phyloP scores from a whole-genome alignment of 2,888 invertebrate species.

The Torymus tubicola region DNA sequence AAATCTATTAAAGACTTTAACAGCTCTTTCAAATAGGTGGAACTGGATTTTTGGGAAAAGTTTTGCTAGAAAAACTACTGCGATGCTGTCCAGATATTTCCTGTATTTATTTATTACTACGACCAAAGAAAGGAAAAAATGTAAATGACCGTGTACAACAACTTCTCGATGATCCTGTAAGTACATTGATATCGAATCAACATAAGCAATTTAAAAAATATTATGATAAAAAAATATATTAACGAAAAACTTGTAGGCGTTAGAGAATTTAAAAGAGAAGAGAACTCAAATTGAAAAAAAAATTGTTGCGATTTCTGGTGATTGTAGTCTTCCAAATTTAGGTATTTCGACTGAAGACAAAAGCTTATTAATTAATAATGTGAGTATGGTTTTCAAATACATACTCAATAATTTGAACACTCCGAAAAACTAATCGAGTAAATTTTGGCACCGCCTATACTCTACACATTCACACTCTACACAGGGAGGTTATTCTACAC shows the following conservation, averaged over 20 bases:
- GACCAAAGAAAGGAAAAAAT: slow-evolving; percentile 79
- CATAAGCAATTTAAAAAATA: background rate
- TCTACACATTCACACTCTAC: too few species aligned
- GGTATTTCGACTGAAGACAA: slow-evolving; percentile 78
- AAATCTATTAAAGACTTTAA: too few species aligned
- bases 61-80: slow-evolving; percentile 80
- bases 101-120: slow-evolving; percentile 78
- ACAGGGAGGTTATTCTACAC: too few species aligned
- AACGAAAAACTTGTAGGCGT: slow-evolving; percentile 74
- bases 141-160: slow-evolving; percentile 78
- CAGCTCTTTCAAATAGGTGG: slow-evolving; percentile 67
- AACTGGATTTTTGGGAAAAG: slow-evolving; percentile 78
- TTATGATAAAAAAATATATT: background rate
- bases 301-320: slow-evolving; percentile 79
- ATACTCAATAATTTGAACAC: too few species aligned
- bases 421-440: too few species aligned
- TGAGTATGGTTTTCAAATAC: slow-evolving; percentile 68
- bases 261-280: slow-evolving; percentile 77
- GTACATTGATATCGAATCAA: slow-evolving; percentile 60
- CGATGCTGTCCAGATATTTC: slow-evolving; percentile 79
- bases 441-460: too few species aligned
- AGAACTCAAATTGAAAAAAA: slow-evolving; percentile 78
- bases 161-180: slow-evolving; percentile 80
- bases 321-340: slow-evolving; percentile 77
- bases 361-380: slow-evolving; percentile 77